Percentiles rank a stretch among this genome's conserved stretches.
Evolutionary conservation across 2,888 invertebrate species (phyloP).

Genomic region (Polietes domitor): DNA sequence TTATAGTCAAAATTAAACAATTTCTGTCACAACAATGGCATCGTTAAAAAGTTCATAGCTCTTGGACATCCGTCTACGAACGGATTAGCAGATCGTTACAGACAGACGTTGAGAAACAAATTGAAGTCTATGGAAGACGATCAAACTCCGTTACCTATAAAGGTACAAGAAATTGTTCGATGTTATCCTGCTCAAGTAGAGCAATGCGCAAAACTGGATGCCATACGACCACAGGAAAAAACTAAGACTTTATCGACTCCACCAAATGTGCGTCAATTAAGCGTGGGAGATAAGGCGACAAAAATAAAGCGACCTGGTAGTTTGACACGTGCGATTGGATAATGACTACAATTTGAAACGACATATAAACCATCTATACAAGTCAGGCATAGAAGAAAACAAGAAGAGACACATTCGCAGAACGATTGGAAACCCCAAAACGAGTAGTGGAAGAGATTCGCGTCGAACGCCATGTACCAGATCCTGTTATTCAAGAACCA

Average conservation of each 20-base stretch:
- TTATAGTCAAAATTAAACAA: too few species aligned
- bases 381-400: neutral
- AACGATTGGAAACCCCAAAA: neutral
- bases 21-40: too few species aligned
- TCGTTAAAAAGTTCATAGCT: too few species aligned
- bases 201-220: slow-evolving; percentile 29
- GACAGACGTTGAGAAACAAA: too few species aligned
- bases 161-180: too few species aligned
- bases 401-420: neutral
- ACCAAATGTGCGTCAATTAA: slow-evolving; percentile 21
- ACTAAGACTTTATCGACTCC: neutral
- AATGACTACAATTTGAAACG: slow-evolving; percentile 26
- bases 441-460: neutral
- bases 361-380: slow-evolving; percentile 19
- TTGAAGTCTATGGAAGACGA: too few species aligned
- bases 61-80: too few species aligned
- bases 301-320: neutral
- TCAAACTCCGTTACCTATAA: too few species aligned
- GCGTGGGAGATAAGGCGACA: slow-evolving; percentile 42
- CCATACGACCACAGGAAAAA: neutral
- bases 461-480: neutral
- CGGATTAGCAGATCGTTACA: too few species aligned
- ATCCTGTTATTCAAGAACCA: neutral
- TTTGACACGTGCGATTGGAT: neutral
- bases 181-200: slow-evolving; percentile 51